A percentile compares a stretch with the other conserved stretches of the same genome.
These are phyloP conservation scores for Antheraea assamensis DNA, from an alignment of 2,888 invertebrate genomes.

Conservation along the genomic window DNA sequence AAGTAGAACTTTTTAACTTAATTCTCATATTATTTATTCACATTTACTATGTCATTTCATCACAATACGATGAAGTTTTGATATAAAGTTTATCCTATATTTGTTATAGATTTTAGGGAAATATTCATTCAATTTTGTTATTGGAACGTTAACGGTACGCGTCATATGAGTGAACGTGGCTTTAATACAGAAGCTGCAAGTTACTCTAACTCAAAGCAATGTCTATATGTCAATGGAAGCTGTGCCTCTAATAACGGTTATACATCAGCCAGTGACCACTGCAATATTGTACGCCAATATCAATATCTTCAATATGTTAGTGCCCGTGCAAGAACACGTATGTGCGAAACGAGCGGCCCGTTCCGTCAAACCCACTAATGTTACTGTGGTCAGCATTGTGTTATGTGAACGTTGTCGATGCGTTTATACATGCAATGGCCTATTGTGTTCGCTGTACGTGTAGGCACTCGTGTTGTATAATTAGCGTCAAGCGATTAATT, in stretches of 20 bases:
- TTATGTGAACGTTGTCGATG: constrained; percentile 15
- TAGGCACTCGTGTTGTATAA: constrained; percentile 70
- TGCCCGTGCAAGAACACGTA: constrained; percentile 54
- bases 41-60: too few species aligned
- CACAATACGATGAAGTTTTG: too few species aligned
- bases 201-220: neutral
- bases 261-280: constrained; percentile 39
- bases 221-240: neutral
- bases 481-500: constrained; percentile 77
- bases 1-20: too few species aligned
- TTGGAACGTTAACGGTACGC: neutral
- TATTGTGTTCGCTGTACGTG: constrained; percentile 64
- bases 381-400: constrained; percentile 27
- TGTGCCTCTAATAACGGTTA: neutral
- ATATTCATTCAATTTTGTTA: neutral
- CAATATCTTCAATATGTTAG: constrained; percentile 65
- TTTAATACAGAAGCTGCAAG: neutral
- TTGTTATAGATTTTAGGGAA: too few species aligned
- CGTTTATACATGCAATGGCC: constrained; percentile 34
- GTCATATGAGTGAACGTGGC: neutral
- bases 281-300: constrained; percentile 71
- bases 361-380: constrained; percentile 51
- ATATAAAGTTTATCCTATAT: too few species aligned
- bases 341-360: constrained; percentile 44
- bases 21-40: too few species aligned